Evolutionary conservation across 2,113 vertebrate genomes (phyloP), one percentile per base, ranked within the genome.

Genomic region (Cololabis saira): DNA sequence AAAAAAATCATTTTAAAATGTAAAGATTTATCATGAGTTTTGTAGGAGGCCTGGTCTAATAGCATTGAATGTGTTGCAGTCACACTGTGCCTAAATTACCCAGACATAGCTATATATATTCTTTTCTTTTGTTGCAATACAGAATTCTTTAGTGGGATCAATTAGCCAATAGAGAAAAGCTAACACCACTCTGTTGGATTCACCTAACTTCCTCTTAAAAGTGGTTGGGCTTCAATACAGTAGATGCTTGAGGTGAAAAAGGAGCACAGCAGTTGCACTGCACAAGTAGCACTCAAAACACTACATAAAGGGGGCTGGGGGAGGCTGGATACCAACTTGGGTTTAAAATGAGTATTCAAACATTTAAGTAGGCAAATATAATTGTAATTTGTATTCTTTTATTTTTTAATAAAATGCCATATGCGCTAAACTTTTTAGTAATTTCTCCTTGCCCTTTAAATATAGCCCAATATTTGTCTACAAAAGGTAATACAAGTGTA

Each of bases 141-240:
- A 71, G 14, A 61, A 45, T 43, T 73, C 37, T 64, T 60, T 49
- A 55, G 61, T 65, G 5, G 70, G 33, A 65, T 47, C 12, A n/a
- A 18, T 19, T 13, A 61, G 54, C 17, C 44, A 70, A 67, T 33
- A 43, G 21, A 69, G n/a, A 74, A 63, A 71, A 74, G 77, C 69
- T 62, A 67, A 68, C 41, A 65, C 82, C 48, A 61, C 80, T 64
- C 58, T 57, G 85, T 69, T 59, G 65, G 56, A 61, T 19, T 81
- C 75, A 71, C 45, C 72, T 69, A 66, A 78, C 71, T 2, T 49
- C 71, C 69, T 81, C 57, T 72, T 86, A 59, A 71, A 72, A 73
- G 54, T 59, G 57, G n/a, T 49, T 74, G 58, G 80, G 87, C 70
- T 47, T 78, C 33, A 76, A 67, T 56, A 61, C 47, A 52, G 15